Conservation (phyloP, 2,113 vertebrate species). For the Caloenas nicobarica region DNA sequence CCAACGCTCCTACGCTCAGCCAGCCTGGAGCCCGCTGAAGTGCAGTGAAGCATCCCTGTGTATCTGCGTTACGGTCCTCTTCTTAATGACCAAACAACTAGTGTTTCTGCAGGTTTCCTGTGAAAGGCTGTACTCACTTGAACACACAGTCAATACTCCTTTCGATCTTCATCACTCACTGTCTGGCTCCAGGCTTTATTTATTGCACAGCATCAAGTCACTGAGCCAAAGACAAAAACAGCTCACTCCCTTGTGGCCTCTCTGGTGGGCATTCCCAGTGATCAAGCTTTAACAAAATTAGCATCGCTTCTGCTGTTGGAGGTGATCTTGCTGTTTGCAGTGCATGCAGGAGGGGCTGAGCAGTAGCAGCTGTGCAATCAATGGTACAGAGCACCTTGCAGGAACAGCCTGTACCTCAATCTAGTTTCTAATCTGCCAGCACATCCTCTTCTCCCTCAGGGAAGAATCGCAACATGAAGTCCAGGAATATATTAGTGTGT, state of each 20-base stretch:
- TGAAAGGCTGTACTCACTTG: not conserved
- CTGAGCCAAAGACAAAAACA: not conserved
- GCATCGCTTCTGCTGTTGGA: not conserved
- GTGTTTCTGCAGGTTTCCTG: not conserved
- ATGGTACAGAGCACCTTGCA: not conserved
- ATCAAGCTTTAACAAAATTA: not conserved
- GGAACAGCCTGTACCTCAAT: not conserved
- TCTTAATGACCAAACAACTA: not conserved
- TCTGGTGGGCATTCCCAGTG: not conserved
- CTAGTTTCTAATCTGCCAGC: not conserved
- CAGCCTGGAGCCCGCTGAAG: not conserved
- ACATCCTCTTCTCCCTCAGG: not conserved
- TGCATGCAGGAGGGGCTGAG: not conserved
- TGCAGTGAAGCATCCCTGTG: not conserved
- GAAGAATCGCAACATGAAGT: not conserved
- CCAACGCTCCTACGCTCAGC: accelerated
- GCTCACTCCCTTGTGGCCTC: not conserved
- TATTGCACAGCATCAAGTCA: slow-evolving; percentile 20
- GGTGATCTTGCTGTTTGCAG: not conserved
- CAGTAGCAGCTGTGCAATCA: not conserved
- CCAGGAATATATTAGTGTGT: not conserved
- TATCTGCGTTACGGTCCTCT: not conserved
- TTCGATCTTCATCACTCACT: slow-evolving; percentile 52
- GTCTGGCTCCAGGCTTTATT: slow-evolving; percentile 48
- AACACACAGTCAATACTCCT: slow-evolving; percentile 33